These are phyloP conservation scores for Euleptes europaea DNA, from an alignment of 2,113 vertebrate genomes.

Conservation along the genomic window DNA sequence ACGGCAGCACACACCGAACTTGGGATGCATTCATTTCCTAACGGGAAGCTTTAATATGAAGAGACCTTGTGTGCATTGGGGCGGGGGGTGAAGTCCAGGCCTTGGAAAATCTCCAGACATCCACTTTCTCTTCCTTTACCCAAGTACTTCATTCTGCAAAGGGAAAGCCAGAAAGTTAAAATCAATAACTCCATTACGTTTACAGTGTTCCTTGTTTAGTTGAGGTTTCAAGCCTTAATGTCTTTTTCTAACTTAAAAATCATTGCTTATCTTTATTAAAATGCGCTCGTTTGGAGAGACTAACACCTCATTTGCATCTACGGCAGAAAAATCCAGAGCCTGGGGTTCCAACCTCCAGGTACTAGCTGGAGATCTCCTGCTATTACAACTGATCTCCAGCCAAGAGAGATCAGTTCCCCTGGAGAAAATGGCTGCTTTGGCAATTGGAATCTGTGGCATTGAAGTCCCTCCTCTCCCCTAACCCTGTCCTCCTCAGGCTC, in stretches of 20 bases:
- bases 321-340: not conserved
- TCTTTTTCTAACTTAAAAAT: constrained; percentile 51
- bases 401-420: too few species aligned
- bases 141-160: constrained; percentile 56
- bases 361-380: too few species aligned
- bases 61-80: constrained; percentile 42
- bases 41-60: constrained; percentile 4
- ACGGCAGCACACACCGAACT: not conserved
- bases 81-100: constrained; percentile 50
- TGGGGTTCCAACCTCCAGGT: too few species aligned
- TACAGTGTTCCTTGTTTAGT: constrained; percentile 64
- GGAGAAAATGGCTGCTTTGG: too few species aligned
- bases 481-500: too few species aligned
- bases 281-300: not conserved
- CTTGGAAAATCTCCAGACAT: constrained; percentile 40
- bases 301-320: not conserved
- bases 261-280: constrained; percentile 24
- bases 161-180: constrained; percentile 81
- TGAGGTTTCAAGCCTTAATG: constrained; percentile 69
- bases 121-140: constrained; percentile 39
- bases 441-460: too few species aligned
- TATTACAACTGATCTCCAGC: too few species aligned
- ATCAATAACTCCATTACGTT: constrained; percentile 90
- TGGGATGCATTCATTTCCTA: constrained; percentile 12
- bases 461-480: too few species aligned